Conservation (phyloP, 2,797 vertebrate species). For the Carduelis carduelis region DNA sequence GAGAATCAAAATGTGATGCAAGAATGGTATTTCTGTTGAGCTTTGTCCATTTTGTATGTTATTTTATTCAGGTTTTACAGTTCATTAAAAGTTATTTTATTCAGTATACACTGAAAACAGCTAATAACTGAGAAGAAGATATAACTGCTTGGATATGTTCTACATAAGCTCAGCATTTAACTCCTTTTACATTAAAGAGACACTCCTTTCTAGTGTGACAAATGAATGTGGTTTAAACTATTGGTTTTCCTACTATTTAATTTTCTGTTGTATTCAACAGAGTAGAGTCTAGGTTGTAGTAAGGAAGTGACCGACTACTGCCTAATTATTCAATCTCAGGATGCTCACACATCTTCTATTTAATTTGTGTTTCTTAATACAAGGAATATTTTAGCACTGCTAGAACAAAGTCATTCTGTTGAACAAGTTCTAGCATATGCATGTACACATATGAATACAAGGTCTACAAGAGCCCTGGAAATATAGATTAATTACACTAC, state of each 20-base stretch:
- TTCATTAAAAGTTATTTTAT: background rate
- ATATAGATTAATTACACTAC: background rate
- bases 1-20: constrained; percentile 31
- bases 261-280: background rate
- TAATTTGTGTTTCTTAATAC: background rate
- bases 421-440: background rate
- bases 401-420: background rate
- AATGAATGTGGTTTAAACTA: background rate
- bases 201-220: background rate
- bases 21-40: background rate
- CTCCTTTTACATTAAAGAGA: background rate
- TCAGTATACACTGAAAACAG: background rate
- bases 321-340: background rate
- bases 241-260: background rate
- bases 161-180: background rate
- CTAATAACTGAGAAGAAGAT: background rate
- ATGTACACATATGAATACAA: background rate
- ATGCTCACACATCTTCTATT: background rate
- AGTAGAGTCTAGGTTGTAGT: background rate
- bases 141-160: background rate
- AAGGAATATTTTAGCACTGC: background rate
- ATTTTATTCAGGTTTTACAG: background rate
- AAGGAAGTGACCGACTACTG: rapidly evolving
- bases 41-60: background rate
- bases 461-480: background rate